phyloP scores from a whole-genome alignment of 1,140 invertebrate species.

The Lasioglossum baleicum region DNA sequence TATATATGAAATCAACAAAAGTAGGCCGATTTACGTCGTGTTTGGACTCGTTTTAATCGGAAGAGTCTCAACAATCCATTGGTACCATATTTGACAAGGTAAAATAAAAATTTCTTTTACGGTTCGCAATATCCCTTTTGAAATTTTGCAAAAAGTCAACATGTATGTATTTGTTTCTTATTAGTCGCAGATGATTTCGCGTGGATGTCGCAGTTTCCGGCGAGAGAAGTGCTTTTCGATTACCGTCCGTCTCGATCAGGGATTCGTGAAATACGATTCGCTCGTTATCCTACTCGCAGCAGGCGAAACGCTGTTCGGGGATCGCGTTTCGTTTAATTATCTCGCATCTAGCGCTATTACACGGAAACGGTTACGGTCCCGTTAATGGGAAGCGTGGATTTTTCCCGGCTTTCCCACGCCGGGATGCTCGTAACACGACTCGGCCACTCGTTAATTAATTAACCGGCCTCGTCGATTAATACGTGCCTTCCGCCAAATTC shows the following conservation, averaged over 20 bases:
- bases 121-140: too few species aligned
- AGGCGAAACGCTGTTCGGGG: not conserved
- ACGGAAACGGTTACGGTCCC: not conserved
- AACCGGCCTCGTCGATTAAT: not conserved
- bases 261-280: not conserved
- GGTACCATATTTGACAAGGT: too few species aligned
- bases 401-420: too few species aligned
- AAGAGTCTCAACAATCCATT: too few species aligned
- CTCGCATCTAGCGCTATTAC: constrained; percentile 1
- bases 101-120: too few species aligned
- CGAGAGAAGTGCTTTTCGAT: not conserved
- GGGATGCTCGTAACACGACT: not conserved
- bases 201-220: not conserved
- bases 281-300: not conserved
- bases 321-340: constrained; percentile 17
- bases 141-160: too few species aligned
- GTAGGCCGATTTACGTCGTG: too few species aligned
- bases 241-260: not conserved
- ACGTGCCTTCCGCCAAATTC: not conserved
- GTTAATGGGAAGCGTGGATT: not conserved
- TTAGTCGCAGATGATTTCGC: too few species aligned
- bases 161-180: not conserved
- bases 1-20: too few species aligned
- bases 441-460: constrained; percentile 3
- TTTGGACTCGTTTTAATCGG: too few species aligned